Evolutionary conservation across 2,797 vertebrate genomes (phyloP).

Genomic region (Botia kubotai): DNA sequence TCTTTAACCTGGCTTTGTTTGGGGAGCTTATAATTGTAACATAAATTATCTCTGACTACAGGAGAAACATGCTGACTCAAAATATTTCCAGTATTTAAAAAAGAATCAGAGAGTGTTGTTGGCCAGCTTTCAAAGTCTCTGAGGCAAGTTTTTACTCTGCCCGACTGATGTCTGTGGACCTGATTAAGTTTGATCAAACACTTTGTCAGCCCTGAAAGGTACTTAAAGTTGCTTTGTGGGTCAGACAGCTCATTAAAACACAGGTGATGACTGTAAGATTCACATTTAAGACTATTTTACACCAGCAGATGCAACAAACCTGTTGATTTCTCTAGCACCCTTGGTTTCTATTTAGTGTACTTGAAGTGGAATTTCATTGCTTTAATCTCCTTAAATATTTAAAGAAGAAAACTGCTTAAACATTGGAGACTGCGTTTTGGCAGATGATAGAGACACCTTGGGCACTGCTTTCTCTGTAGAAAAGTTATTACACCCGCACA

Average conservation of each 20-base stretch:
- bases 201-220: neutral
- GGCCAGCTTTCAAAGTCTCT: conserved; percentile 3
- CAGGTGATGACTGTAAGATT: neutral
- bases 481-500: neutral
- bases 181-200: neutral
- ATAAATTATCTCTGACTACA: neutral
- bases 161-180: neutral
- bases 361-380: neutral
- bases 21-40: neutral
- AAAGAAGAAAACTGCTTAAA: conserved; percentile 20
- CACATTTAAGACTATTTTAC: too few species aligned
- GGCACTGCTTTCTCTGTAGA: neutral
- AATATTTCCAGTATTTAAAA: neutral
- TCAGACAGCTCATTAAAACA: neutral
- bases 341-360: neutral
- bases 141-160: neutral
- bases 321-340: neutral
- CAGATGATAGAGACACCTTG: conserved; percentile 4
- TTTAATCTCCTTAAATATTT: conserved; percentile 17
- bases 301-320: too few species aligned
- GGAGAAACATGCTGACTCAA: conserved; percentile 8
- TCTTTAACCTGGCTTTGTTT: neutral
- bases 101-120: neutral
- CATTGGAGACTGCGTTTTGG: neutral
- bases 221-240: neutral